phyloP scores from a whole-genome alignment of 2,797 vertebrate species.

The Hippocampus kuda region DNA sequence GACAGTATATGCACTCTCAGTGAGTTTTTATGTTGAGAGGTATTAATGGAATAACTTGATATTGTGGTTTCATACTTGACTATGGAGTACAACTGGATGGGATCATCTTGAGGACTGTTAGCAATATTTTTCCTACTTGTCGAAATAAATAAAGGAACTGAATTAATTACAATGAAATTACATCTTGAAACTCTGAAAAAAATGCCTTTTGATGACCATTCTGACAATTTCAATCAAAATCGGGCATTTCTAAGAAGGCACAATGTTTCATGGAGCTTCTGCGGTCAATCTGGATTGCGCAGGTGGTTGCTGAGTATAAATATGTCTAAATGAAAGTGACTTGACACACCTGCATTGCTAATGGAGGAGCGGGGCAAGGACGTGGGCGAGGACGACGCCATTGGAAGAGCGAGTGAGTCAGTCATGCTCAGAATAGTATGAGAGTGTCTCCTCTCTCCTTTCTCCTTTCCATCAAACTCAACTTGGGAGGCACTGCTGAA shows the following conservation, averaged over 20 bases:
- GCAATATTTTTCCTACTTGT: no score
- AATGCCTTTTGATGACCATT: no score
- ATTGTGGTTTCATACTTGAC: no score
- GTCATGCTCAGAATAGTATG: slow-evolving; percentile 73
- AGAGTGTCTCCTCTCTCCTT: slow-evolving; percentile 85
- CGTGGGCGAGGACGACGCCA: slow-evolving; percentile 78
- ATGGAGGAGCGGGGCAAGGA: slow-evolving; percentile 73
- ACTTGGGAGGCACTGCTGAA: slow-evolving; percentile 63
- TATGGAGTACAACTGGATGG: no score
- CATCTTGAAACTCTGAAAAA: no score
- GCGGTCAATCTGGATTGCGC: background rate
- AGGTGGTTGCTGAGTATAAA: background rate
- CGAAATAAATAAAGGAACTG: no score
- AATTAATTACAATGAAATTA: no score
- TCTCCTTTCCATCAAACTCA: slow-evolving; percentile 83
- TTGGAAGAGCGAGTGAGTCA: slow-evolving; percentile 70
- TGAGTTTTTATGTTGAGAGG: no score
- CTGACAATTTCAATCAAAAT: no score
- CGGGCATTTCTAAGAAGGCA: background rate
- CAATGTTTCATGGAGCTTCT: background rate
- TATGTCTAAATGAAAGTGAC: background rate
- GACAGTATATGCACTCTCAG: background rate
- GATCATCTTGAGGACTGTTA: no score
- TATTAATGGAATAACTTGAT: no score
- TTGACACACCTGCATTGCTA: slow-evolving; percentile 72